phyloP scores from a whole-genome alignment of 2,888 invertebrate species.

The Thereva nobilitata region DNA sequence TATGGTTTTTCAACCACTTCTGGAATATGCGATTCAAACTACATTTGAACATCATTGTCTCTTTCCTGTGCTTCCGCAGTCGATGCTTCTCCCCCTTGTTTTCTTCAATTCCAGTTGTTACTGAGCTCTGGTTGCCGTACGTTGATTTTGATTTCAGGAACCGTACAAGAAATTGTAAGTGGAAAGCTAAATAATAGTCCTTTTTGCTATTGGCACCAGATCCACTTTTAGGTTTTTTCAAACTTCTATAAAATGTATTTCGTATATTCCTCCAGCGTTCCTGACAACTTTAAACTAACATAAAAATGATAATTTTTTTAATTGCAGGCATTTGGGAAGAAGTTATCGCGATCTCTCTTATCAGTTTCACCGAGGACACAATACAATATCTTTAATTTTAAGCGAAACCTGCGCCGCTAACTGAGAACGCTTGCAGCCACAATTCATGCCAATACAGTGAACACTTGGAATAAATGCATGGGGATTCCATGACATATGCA shows the following conservation, averaged over 20 bases:
- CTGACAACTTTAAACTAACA: neutral
- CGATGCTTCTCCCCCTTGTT: neutral
- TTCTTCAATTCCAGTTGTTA: neutral
- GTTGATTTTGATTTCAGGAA: no score
- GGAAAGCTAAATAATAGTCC: conserved; percentile 1
- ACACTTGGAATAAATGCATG: neutral
- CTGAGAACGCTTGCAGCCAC: neutral
- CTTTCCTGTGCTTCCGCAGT: neutral
- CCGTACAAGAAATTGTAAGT: conserved; percentile 3
- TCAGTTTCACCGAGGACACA: no score
- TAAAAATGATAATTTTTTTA: no score
- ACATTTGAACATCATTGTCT: no score
- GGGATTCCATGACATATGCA: neutral
- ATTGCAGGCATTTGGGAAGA: neutral
- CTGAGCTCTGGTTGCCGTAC: conserved; percentile 2
- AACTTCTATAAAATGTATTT: neutral
- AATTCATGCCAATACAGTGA: neutral
- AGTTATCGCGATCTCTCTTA: neutral
- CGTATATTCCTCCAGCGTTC: conserved; percentile 6
- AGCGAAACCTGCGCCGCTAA: neutral
- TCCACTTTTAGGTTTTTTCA: conserved; percentile 4
- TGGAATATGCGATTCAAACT: no score
- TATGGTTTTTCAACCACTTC: no score
- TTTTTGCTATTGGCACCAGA: conserved; percentile 3
- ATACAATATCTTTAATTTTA: no score